These are phyloP conservation scores for Drosophila niveifrons DNA, from an alignment of 2,888 invertebrate genomes.

Conservation along the genomic window DNA sequence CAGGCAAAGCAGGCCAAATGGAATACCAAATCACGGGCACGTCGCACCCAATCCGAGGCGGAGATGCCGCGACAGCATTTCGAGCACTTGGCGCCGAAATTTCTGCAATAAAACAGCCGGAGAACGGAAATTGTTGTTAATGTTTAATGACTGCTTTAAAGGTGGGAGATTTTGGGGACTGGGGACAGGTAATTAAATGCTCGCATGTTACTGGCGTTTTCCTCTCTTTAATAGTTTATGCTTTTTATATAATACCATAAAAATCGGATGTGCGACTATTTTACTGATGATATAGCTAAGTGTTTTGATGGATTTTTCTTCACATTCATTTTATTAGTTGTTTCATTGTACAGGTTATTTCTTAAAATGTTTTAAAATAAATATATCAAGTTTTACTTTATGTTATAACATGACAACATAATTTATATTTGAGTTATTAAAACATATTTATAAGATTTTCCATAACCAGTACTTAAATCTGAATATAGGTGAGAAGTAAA, in stretches of 20 bases:
- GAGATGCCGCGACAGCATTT: constrained; percentile 97
- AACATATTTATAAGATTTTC: too few relatives aligned
- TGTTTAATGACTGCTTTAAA: constrained; percentile 4
- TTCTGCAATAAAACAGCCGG: constrained; percentile 88
- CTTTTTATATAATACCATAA: not conserved
- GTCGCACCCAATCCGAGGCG: constrained; percentile 98
- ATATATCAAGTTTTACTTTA: too few relatives aligned
- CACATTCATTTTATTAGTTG: too few relatives aligned
- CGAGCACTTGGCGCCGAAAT: constrained; percentile 98
- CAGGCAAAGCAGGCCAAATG: constrained; percentile 99
- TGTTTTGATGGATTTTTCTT: too few relatives aligned
- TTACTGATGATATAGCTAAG: not conserved
- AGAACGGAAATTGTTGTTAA: constrained; percentile 64
- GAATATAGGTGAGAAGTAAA: too few relatives aligned
- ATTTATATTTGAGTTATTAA: too few relatives aligned
- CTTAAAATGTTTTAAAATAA: too few relatives aligned
- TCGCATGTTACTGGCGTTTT: not conserved
- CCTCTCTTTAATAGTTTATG: constrained; percentile 1
- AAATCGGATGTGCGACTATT: not conserved
- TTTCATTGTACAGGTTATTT: too few relatives aligned
- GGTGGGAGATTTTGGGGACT: not conserved
- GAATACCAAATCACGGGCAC: constrained; percentile 97
- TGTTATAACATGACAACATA: too few relatives aligned
- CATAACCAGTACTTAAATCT: too few relatives aligned
- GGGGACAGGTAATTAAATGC: not conserved